Conservation (phyloP, 2,888 invertebrate species). For the Terebella lapidaria region DNA sequence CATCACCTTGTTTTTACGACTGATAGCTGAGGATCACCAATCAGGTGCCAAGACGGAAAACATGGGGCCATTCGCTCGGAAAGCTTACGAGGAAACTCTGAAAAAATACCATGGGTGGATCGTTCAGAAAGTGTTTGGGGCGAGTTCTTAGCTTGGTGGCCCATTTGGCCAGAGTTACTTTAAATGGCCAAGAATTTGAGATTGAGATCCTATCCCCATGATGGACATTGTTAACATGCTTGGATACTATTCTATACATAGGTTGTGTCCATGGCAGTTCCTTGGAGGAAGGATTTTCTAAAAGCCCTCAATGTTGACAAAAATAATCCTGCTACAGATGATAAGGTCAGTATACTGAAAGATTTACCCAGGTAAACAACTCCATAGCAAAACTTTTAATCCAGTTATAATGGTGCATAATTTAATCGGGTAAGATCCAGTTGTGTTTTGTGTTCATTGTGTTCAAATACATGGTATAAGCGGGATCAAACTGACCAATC, state of each 20-base stretch:
- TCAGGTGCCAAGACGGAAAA: conserved; percentile 10
- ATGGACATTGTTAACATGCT: too few relatives aligned
- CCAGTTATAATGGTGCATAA: too few relatives aligned
- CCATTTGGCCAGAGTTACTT: too few relatives aligned
- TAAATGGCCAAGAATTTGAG: too few relatives aligned
- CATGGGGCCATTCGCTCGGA: conserved; percentile 5
- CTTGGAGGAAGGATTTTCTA: conserved; percentile 13
- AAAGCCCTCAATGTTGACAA: conserved; percentile 4
- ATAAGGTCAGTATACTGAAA: not conserved
- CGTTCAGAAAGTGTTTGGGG: conserved; percentile 8
- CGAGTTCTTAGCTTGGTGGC: not conserved
- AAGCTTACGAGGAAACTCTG: conserved; percentile 14
- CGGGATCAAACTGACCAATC: too few relatives aligned
- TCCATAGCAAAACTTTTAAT: too few relatives aligned
- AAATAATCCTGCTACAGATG: not conserved
- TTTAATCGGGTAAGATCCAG: too few relatives aligned
- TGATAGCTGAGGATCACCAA: conserved; percentile 4
- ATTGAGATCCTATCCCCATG: too few relatives aligned
- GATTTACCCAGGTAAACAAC: too few relatives aligned
- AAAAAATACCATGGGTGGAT: conserved; percentile 15
- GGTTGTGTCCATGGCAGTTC: conserved; percentile 11
- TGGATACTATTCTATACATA: not conserved
- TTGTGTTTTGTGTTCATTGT: too few relatives aligned
- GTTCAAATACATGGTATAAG: too few relatives aligned
- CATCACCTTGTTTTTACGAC: not conserved